phyloP scores from a whole-genome alignment of 2,113 vertebrate genomes.

The Casuarius casuarius region DNA sequence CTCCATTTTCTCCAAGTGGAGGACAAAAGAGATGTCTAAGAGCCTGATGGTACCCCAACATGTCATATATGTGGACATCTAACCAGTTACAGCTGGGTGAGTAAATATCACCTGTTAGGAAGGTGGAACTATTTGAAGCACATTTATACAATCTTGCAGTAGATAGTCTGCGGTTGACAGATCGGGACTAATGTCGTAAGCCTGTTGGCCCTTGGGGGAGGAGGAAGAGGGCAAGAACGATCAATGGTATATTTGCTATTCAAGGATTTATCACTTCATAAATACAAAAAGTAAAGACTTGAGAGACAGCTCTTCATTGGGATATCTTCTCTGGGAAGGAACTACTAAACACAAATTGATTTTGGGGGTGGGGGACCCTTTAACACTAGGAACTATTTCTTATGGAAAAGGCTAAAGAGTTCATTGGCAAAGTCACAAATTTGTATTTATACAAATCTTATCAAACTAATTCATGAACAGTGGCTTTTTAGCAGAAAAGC shows the following conservation, averaged over 20 bases:
- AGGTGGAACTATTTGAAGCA: not conserved
- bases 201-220: not conserved
- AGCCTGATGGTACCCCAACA: not conserved
- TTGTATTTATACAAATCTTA: constrained; percentile 6
- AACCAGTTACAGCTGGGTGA: not conserved
- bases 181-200: not conserved
- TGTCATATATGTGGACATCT: not conserved
- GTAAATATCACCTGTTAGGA: not conserved
- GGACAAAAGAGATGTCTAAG: not conserved
- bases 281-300: not conserved
- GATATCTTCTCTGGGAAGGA: not conserved
- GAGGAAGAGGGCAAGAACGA: not conserved
- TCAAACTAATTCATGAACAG: not conserved
- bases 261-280: not conserved
- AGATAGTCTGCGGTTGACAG: not conserved
- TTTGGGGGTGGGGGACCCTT: not conserved
- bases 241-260: not conserved
- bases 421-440: not conserved
- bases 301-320: not conserved
- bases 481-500: not conserved
- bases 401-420: not conserved
- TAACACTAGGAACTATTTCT: not conserved
- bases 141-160: not conserved
- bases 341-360: not conserved
- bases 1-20: not conserved